Evolutionary conservation across 2,797 vertebrate genomes (phyloP).

Genomic region (Simalia tracyae): DNA sequence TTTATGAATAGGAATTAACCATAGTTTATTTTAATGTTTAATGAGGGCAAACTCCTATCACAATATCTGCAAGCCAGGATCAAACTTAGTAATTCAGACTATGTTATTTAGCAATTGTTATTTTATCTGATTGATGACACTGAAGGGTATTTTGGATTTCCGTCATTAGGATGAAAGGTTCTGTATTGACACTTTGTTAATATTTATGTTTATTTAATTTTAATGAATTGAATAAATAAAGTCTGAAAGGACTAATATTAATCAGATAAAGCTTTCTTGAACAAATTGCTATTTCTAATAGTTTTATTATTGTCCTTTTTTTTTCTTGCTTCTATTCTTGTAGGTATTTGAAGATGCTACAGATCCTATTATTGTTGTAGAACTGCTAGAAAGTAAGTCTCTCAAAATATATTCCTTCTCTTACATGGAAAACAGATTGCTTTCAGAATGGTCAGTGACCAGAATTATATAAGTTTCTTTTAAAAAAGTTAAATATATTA

Average conservation of each 20-base stretch:
- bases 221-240: background rate
- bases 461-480: background rate
- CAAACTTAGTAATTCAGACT: background rate
- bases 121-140: background rate
- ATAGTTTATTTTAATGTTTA: background rate
- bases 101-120: background rate
- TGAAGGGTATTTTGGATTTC: background rate
- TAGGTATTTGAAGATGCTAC: conserved; percentile 78
- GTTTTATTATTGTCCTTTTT: background rate
- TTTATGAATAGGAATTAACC: background rate
- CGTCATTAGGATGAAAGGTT: background rate
- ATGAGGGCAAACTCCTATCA: background rate
- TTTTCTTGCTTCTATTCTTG: conserved; percentile 18
- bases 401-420: conserved; percentile 1
- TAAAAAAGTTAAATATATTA: background rate
- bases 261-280: background rate
- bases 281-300: background rate
- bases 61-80: background rate
- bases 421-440: background rate
- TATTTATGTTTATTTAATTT: background rate
- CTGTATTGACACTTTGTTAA: background rate
- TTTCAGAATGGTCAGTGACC: background rate
- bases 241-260: background rate
- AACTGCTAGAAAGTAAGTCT: conserved; percentile 79
- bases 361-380: conserved; percentile 77